Conservation (phyloP, 2,888 invertebrate genomes). For the Drosophila formosana region DNA sequence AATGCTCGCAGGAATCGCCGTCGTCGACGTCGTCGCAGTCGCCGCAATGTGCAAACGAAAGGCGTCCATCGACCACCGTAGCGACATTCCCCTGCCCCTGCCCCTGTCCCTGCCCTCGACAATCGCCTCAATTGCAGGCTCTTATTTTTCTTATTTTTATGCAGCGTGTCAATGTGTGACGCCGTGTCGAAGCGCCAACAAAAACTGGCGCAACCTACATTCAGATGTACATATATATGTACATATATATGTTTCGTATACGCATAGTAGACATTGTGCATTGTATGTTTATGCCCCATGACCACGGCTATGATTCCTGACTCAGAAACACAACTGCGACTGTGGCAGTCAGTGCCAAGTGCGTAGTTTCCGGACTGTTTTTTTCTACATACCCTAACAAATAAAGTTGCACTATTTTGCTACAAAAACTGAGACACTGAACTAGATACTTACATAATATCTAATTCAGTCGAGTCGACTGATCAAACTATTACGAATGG, state of each 20-base stretch:
- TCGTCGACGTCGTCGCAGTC: slow-evolving; percentile 4
- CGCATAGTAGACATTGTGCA: slow-evolving; percentile 29
- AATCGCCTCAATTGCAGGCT: slow-evolving; percentile 47
- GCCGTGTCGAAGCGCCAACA: slow-evolving; percentile 57
- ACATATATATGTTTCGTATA: background rate
- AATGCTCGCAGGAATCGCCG: slow-evolving; percentile 54
- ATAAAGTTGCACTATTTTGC: no score
- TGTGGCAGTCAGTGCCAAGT: slow-evolving; percentile 60
- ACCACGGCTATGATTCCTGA: slow-evolving; percentile 60
- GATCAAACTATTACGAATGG: no score
- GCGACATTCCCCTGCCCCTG: background rate
- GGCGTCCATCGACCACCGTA: slow-evolving; percentile 10
- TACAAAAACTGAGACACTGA: no score
- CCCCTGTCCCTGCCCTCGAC: slow-evolving; percentile 8
- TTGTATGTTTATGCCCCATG: slow-evolving; percentile 58
- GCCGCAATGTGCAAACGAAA: slow-evolving; percentile 12
- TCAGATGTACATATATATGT: slow-evolving; percentile 11
- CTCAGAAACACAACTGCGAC: slow-evolving; percentile 23
- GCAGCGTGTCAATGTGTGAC: slow-evolving; percentile 68
- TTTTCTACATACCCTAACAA: slow-evolving; percentile 23
- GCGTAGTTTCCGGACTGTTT: slow-evolving; percentile 57
- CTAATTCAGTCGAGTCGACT: background rate
- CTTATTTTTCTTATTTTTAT: slow-evolving; percentile 70
- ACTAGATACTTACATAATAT: background rate
- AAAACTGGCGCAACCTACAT: slow-evolving; percentile 46